Evolutionary conservation across 2,113 vertebrate species (phyloP).

Genomic region (Picathartes gymnocephalus): DNA sequence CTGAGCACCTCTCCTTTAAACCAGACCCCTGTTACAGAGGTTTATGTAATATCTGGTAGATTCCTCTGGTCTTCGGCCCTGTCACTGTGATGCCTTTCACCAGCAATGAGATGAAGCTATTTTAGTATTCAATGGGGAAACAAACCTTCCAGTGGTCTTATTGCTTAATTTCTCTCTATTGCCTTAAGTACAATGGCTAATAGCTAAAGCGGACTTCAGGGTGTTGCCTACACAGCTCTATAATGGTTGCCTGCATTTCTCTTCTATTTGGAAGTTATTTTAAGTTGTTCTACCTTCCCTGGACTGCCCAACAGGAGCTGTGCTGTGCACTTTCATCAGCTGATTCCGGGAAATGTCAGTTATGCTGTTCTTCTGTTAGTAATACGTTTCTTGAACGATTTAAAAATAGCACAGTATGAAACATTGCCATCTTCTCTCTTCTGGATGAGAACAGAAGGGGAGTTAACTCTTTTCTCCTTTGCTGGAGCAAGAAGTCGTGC

Average conservation of each 20-base stretch:
- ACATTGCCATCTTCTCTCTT: conserved; percentile 42
- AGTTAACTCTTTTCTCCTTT: conserved; percentile 47
- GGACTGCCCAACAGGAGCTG: conserved; percentile 25
- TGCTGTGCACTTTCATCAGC: conserved; percentile 34
- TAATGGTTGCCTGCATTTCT: conserved; percentile 28
- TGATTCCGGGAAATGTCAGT: conserved; percentile 54
- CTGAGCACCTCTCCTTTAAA: neutral
- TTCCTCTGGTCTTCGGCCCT: neutral
- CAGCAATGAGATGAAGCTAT: neutral
- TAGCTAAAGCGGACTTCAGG: conserved; percentile 13
- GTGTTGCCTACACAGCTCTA: neutral
- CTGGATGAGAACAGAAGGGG: conserved; percentile 7
- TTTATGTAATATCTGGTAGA: neutral
- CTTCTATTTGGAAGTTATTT: conserved; percentile 34
- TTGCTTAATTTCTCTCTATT: neutral
- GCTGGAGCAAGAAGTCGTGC: neutral
- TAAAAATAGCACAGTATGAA: conserved; percentile 58
- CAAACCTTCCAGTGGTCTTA: neutral
- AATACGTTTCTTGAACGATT: conserved; percentile 39
- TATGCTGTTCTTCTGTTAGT: conserved; percentile 37
- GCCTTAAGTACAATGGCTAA: neutral
- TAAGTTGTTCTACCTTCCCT: conserved; percentile 21
- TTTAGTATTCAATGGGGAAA: neutral
- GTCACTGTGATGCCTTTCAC: neutral
- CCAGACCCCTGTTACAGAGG: neutral